Base-by-base conservation (phyloP, 1,140 invertebrate genomes). In the Drosophila ficusphila region DNA sequence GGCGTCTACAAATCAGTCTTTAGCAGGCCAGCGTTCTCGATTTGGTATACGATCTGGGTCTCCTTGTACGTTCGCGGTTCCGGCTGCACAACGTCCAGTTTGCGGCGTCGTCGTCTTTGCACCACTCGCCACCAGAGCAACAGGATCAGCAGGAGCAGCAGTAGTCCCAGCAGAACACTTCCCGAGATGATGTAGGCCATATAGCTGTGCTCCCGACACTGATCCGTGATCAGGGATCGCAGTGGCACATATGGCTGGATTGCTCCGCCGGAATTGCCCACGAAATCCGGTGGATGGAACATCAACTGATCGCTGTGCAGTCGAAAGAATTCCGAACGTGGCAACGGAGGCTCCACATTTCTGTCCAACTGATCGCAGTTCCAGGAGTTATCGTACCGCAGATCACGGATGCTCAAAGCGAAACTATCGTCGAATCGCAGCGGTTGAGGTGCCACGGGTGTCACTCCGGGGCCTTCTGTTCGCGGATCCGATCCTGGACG, bases 21-120 rank as follows among this genome's bases (percentile, higher is more conserved):
- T 23, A 97, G 92, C 18, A 96, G 94, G 89, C 96, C 95, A 7
- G 96, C 95, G 82, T 95, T 95, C 92, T 97, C 96, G 46, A 96
- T 95, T 85, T 96, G 95, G 71, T 96, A 95, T 90, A 96, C 95
- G 77, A 97, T 94, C 91, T 97, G 96, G 2, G 96, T 97, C 91
- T 97, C 96, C 79, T 94, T 93, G 91, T 97, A 97, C 9, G 95
- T 95, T 81, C 95, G 94, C 1, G 95, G 95, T 53, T 96, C 96
- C 0, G 96, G 96, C 62, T 96, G 93, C 25, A 97, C 95, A 90
- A 96, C 92, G 90, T 93, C 91, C 76, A 93, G 67, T 78, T 93
- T 92, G 49, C 92, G 92, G 47, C 92, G 92, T 29, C 64, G 58
- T 82, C 91, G 65, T 83, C 92, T 70, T 90, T 90, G 61, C 48